Conservation (phyloP, 2,888 invertebrate genomes). For the Ophion slaviceki region DNA sequence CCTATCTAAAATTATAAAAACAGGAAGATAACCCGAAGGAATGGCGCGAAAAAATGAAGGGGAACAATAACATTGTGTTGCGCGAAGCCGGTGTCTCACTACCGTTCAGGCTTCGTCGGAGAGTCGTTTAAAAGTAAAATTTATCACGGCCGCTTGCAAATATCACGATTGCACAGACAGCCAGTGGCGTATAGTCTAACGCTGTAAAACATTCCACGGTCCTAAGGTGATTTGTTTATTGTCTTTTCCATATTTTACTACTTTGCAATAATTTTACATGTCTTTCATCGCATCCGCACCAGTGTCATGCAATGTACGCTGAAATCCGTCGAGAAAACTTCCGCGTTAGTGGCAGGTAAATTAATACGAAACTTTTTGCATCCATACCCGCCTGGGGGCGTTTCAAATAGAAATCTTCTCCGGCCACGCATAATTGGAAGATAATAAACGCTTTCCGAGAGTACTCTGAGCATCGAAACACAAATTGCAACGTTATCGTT, state of each 20-base stretch:
- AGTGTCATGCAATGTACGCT: background rate
- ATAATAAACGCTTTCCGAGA: background rate
- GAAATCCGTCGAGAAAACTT: background rate
- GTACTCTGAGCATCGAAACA: background rate
- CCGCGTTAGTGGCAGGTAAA: background rate
- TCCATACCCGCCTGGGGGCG: constrained; percentile 4
- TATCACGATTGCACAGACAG: background rate
- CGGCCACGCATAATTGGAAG: background rate
- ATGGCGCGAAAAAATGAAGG: too few species aligned
- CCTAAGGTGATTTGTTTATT: background rate
- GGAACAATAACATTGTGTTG: too few species aligned
- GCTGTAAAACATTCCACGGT: background rate
- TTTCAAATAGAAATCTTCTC: constrained; percentile 1
- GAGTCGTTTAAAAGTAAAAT: constrained; percentile 45
- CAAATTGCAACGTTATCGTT: background rate
- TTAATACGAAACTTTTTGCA: background rate
- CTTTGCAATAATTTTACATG: background rate
- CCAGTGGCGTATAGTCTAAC: constrained; percentile 2
- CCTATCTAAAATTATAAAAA: too few species aligned
- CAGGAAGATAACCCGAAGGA: too few species aligned
- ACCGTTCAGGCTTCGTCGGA: constrained; percentile 5
- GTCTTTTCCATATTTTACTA: background rate
- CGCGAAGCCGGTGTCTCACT: too few species aligned
- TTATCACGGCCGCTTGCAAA: constrained; percentile 12
- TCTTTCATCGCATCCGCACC: background rate